Conservation (phyloP, 2,113 vertebrate genomes). For the Phyllostomus discolor region DNA sequence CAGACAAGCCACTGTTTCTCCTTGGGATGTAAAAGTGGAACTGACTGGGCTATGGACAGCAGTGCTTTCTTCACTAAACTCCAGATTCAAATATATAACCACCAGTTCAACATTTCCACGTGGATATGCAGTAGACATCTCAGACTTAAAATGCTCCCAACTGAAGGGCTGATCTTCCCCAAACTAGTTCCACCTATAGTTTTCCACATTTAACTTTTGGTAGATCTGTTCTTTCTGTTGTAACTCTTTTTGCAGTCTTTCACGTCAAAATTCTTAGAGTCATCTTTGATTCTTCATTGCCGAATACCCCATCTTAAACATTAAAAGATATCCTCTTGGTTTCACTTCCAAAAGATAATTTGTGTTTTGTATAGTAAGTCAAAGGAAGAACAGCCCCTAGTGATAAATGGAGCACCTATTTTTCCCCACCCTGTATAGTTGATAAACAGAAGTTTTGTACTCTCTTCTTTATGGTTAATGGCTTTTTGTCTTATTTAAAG, state of each 20-base stretch:
- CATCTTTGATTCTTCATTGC: conserved; percentile 40
- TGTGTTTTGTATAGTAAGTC: neutral
- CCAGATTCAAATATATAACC: conserved; percentile 8
- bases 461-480: conserved; percentile 24
- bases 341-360: neutral
- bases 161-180: neutral
- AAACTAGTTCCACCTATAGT: neutral
- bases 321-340: neutral
- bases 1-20: neutral
- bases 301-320: neutral
- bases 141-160: neutral
- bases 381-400: neutral
- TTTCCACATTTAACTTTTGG: neutral
- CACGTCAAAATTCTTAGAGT: neutral
- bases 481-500: conserved; percentile 52
- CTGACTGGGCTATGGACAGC: neutral
- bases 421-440: neutral
- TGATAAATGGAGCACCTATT: neutral
- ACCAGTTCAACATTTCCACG: neutral
- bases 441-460: conserved; percentile 15
- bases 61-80: neutral
- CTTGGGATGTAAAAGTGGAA: neutral
- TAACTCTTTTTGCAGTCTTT: neutral
- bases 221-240: neutral
- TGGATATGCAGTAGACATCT: neutral